These are phyloP conservation scores for Upupa epops DNA, from an alignment of 2,113 vertebrate species.

Conservation along the genomic window DNA sequence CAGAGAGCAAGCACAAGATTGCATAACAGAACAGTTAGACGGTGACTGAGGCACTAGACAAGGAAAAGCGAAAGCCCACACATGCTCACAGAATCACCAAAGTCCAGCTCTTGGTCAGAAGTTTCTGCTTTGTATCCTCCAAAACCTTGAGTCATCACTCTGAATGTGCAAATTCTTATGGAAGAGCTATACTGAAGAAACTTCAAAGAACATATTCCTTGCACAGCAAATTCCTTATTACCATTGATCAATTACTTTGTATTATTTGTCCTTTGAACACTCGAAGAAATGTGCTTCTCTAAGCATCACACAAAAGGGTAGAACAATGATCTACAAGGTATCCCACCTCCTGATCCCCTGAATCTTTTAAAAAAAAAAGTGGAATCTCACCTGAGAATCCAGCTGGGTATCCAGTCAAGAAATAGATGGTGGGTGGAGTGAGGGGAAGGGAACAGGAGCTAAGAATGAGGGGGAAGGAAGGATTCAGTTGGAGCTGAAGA, in stretches of 20 bases:
- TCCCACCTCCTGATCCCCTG: conserved; percentile 1
- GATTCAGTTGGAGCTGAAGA: conserved; percentile 62
- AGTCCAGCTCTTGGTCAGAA: not conserved
- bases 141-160: not conserved
- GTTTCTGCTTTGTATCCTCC: not conserved
- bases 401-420: conserved; percentile 54
- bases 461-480: conserved; percentile 67
- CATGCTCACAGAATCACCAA: not conserved
- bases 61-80: not conserved
- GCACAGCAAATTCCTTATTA: not conserved
- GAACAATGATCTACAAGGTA: not conserved
- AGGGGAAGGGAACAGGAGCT: conserved; percentile 60
- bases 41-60: not conserved
- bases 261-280: not conserved
- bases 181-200: not conserved
- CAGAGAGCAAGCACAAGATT: not conserved
- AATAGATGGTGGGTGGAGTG: conserved; percentile 32
- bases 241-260: not conserved
- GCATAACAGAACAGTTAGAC: not conserved
- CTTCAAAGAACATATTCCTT: not conserved
- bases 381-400: conserved; percentile 70
- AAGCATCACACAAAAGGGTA: not conserved
- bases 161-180: not conserved
- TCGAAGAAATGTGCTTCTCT: not conserved
- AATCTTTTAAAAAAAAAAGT: conserved; percentile 48